A percentile compares a stretch with the other conserved stretches of the same genome.
Conservation (phyloP, 2,888 invertebrate genomes). For the Axea sp. region DNA sequence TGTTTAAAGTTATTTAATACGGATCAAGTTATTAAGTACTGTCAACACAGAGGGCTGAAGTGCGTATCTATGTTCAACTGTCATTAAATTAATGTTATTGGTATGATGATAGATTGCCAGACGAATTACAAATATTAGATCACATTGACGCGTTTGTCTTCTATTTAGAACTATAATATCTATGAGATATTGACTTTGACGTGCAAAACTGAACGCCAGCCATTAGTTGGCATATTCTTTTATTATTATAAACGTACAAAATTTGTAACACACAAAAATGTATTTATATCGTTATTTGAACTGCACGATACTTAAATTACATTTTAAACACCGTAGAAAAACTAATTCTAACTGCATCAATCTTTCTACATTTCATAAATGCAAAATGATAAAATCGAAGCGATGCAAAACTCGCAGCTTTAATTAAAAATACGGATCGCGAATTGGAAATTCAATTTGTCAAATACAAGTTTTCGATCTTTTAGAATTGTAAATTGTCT, state of each 20-base stretch:
- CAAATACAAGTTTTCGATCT: slow-evolving; percentile 4
- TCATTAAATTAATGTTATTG: slow-evolving; percentile 46
- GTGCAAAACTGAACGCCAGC: slow-evolving; percentile 10
- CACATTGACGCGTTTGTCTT: slow-evolving; percentile 26
- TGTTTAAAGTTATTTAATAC: slow-evolving; percentile 33
- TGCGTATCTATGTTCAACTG: slow-evolving; percentile 53
- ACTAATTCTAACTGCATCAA: slow-evolving; percentile 9
- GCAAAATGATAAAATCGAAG: no score
- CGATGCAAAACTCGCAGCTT: no score
- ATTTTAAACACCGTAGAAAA: slow-evolving; percentile 4
- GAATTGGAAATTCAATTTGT: slow-evolving; percentile 9
- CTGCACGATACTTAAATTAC: slow-evolving; percentile 19
- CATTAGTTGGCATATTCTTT: no score
- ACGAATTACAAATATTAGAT: slow-evolving; percentile 42
- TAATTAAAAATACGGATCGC: no score
- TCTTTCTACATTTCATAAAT: no score
- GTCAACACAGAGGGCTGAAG: slow-evolving; percentile 18
- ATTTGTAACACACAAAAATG: no score
- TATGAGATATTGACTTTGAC: slow-evolving; percentile 3
- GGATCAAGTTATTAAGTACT: no score
- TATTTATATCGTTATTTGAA: background rate
- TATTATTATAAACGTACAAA: no score
- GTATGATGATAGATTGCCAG: slow-evolving; percentile 49
- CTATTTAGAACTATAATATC: slow-evolving; percentile 37
- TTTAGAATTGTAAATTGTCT: slow-evolving; percentile 12